Conservation (phyloP, 2,797 vertebrate species). For the Sebastes oblongus region DNA sequence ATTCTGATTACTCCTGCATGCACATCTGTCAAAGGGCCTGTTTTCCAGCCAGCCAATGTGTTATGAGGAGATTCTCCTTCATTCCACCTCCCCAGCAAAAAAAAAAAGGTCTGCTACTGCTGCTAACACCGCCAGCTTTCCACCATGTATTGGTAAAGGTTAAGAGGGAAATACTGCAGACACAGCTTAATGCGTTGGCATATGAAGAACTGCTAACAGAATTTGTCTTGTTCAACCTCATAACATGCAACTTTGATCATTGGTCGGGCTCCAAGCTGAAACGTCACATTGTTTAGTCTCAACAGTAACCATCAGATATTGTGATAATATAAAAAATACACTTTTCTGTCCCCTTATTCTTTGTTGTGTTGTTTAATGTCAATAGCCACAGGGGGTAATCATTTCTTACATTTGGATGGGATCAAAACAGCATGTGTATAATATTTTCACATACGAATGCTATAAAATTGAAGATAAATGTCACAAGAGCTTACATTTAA, state of each 20-base stretch:
- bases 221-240: constrained; percentile 35
- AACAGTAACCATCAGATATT: background rate
- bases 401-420: background rate
- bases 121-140: constrained; percentile 57
- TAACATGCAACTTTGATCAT: constrained; percentile 24
- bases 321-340: background rate
- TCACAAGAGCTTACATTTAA: background rate
- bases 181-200: constrained; percentile 35
- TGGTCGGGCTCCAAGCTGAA: background rate
- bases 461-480: background rate
- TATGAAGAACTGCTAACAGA: constrained; percentile 18
- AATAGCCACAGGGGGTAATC: background rate
- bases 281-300: background rate
- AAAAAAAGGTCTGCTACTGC: constrained; percentile 21
- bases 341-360: background rate
- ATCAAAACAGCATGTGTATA: background rate
- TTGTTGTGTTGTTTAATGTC: background rate
- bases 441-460: background rate
- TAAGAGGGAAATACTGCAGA: constrained; percentile 29
- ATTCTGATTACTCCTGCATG: background rate
- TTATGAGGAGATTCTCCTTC: constrained; percentile 44
- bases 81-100: constrained; percentile 34
- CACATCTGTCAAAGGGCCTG: constrained; percentile 28
- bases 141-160: constrained; percentile 44
- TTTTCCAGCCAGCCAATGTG: constrained; percentile 32